Base-by-base conservation (phyloP, 2,888 invertebrate species). In the Pasiphila rectangulata region DNA sequence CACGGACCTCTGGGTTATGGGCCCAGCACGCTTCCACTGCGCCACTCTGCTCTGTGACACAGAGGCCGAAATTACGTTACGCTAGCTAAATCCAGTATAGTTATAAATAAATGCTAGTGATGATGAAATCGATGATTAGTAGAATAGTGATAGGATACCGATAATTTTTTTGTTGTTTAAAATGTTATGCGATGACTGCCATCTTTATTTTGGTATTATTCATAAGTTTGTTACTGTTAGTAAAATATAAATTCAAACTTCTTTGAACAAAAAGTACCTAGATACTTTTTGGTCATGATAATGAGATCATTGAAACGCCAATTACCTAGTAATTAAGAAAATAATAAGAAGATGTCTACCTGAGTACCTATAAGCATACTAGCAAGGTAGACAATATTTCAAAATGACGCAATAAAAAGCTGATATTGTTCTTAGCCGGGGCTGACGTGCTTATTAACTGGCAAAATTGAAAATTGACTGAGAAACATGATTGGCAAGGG, bases 1-100 rank as follows among this genome's bases (percentile, higher is more conserved):
- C 93, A 94, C 94, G 94, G 94, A 94, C 93, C 94, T 94, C 94
- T 94, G 94, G 94, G 93, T 93, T 93, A 93, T 93, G 93, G 93
- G 92, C 92, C 92, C 92, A 92, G 92, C 92, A 92, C 92, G 92
- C 92, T 91, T 92, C 92, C 92, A 91, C 92, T 93, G 92, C 92
- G 92, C 92, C 92, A 92, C 92, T 92, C 92, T 92, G 92, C 92
- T 92, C 54, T 43, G 0, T 61, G 46, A 1, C 0, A 0, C 0
- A 0, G 0, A 0, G 0, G 1, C 0, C 19, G 69, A 81, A 82
- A 77, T 75, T 68, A 53, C 6, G 0, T 1, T 42, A 37, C n/a
- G 12, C 9, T 32, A 50, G 6, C 21, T 9, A 4, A 17, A 4
- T 17, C 2, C 16, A 9, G 16, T 5, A 3, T 5, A 30, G 4